A percentile compares a stretch with the other conserved stretches of the same genome.
These are phyloP conservation scores for Lemur catta DNA, from an alignment of 2,797 vertebrate genomes.

Conservation along the genomic window DNA sequence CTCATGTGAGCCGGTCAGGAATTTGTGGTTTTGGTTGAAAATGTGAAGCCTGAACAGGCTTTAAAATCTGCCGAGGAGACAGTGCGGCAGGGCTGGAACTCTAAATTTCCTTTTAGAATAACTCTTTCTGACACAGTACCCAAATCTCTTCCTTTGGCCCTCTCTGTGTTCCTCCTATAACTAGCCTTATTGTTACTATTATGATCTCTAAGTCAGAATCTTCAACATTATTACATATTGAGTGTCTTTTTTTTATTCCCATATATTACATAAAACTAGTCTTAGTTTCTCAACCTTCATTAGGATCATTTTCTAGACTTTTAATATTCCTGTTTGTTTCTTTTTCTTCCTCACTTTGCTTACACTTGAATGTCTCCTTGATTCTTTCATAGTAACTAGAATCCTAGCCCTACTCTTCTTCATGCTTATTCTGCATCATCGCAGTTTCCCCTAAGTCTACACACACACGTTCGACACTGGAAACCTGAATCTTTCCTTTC, in stretches of 20 bases:
- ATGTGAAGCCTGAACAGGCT: neutral
- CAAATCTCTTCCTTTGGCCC: neutral
- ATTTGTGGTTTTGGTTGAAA: slow-evolving; percentile 40
- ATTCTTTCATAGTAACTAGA: neutral
- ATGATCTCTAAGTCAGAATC: neutral
- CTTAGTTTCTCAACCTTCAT: neutral
- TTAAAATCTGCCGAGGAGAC: neutral
- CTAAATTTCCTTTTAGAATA: slow-evolving; percentile 53
- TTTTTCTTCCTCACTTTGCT: neutral
- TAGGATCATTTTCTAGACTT: neutral
- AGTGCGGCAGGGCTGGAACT: neutral
- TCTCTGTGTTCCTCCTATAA: neutral
- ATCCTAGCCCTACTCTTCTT: neutral
- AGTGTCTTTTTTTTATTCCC: neutral
- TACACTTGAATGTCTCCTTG: neutral
- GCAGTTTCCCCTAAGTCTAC: neutral
- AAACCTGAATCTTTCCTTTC: neutral
- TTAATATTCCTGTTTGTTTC: neutral
- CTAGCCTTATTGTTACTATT: neutral
- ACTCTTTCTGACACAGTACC: neutral
- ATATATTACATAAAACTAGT: neutral
- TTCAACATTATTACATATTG: neutral
- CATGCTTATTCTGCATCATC: neutral
- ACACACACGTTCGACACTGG: neutral
- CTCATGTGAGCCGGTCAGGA: neutral